These are phyloP conservation scores for Acanthurus tractus DNA, from an alignment of 2,797 vertebrate genomes.

Conservation along the genomic window DNA sequence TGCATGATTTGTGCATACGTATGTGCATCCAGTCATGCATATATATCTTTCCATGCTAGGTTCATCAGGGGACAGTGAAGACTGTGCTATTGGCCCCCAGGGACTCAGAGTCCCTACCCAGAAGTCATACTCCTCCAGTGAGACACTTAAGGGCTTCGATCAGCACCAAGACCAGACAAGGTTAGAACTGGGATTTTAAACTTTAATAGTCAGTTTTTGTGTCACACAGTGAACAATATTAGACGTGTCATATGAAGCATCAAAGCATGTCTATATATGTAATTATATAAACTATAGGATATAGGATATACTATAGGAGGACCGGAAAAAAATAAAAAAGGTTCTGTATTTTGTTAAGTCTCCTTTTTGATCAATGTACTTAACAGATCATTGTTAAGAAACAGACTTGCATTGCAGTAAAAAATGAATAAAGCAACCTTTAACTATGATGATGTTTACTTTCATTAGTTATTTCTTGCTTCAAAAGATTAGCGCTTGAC, in stretches of 20 bases:
- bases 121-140: constrained; percentile 98
- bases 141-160: constrained; percentile 97
- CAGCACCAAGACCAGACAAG: constrained; percentile 92
- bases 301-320: too few relatives aligned
- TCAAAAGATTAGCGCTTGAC: too few relatives aligned
- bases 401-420: too few relatives aligned
- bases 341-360: too few relatives aligned
- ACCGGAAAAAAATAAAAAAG: too few relatives aligned
- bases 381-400: too few relatives aligned
- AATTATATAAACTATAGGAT: too few relatives aligned
- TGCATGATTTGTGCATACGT: not conserved
- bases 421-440: too few relatives aligned
- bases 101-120: constrained; percentile 92
- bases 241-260: not conserved
- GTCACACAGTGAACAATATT: not conserved
- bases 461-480: too few relatives aligned
- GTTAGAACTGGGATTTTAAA: constrained; percentile 39
- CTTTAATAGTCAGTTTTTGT: not conserved
- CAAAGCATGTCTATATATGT: not conserved
- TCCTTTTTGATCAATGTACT: too few relatives aligned
- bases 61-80: constrained; percentile 89
- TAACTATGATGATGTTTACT: too few relatives aligned
- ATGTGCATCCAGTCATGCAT: not conserved
- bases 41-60: constrained; percentile 28
- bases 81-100: constrained; percentile 82